Evolutionary conservation across 2,888 invertebrate genomes (phyloP), one percentile per base, ranked within the genome.

Genomic region (Homarus gammarus): DNA sequence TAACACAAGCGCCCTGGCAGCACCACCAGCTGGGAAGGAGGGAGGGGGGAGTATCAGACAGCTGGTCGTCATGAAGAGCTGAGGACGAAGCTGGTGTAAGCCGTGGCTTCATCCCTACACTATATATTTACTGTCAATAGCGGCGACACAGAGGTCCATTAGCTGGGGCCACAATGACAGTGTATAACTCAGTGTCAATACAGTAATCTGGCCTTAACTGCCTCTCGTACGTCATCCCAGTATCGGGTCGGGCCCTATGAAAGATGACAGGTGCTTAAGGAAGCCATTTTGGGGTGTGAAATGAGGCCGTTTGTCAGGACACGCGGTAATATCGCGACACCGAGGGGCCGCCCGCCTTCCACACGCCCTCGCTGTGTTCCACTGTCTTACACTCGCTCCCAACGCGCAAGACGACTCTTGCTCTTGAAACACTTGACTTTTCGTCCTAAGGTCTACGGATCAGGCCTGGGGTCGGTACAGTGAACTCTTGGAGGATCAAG

Each of bases 281-380:
- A 89, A 89, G 79, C 89, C 89, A 89, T 89, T 89, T 78, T 89
- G 89, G 81, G 84, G 89, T 89, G 89, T 89, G 89, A 89, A 89
- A 89, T 89, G 89, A 89, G 89, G 56, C 89, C 89, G 89, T 89
- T 89, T 89, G 89, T 89, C 89, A 89, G 78, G 89, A 64, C 75
- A 68, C 56, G 78, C 84, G 78, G 89, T 89, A 89, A 89, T 89
- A 88, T 88, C 84, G 84, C 85, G 84, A 84, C 84, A 84, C 84
- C 51, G 40, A 73, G 49, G 72, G 33, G 38, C 56, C 73, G 22
- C 6, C 6, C 56, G 38, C 84, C 56, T 84, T 84, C 70, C 84
- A 84, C 73, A 33, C 33, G 6, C 72, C 72, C 72, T 72, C 33
- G 33, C 33, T n/a, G 36, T 15, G 5, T 38, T 72, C 72, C 38